phyloP scores from a whole-genome alignment of 37 sponge, comb jelly and placozoan species.

The Diacarnus erythraeanus region DNA sequence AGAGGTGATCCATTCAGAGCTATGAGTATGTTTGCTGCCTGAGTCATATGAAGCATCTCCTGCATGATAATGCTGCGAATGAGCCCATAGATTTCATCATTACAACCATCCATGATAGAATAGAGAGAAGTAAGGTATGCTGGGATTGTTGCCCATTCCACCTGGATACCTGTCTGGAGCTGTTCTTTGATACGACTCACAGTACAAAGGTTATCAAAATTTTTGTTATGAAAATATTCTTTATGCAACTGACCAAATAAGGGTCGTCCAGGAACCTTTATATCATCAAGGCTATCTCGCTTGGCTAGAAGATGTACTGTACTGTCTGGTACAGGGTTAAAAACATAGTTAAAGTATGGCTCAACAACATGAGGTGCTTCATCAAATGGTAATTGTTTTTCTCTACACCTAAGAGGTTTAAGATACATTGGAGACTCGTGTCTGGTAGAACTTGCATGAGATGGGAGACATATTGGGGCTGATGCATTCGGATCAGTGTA shows the following conservation, averaged over 20 bases:
- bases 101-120: conserved; percentile 49
- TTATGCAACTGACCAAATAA: not conserved
- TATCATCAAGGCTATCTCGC: no score
- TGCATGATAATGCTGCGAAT: conserved; percentile 50
- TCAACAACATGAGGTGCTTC: not conserved
- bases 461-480: not conserved
- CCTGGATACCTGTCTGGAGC: conserved; percentile 33
- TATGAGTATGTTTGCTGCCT: conserved; percentile 55
- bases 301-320: not conserved
- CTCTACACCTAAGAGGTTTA: not conserved
- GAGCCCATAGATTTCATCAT: conserved; percentile 24
- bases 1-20: conserved; percentile 44
- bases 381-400: not conserved
- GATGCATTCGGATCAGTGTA: not conserved
- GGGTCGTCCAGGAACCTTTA: not conserved
- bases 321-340: not conserved
- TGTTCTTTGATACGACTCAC: not conserved
- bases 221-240: no score
- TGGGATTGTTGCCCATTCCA: conserved; percentile 58
- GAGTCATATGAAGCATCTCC: conserved; percentile 63
- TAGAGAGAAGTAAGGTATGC: conserved; percentile 53
- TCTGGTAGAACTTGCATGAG: not conserved
- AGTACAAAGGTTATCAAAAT: not conserved
- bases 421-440: not conserved
- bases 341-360: not conserved